These are phyloP conservation scores for Thereva nobilitata DNA, from an alignment of 2,888 invertebrate genomes.

Conservation along the genomic window DNA sequence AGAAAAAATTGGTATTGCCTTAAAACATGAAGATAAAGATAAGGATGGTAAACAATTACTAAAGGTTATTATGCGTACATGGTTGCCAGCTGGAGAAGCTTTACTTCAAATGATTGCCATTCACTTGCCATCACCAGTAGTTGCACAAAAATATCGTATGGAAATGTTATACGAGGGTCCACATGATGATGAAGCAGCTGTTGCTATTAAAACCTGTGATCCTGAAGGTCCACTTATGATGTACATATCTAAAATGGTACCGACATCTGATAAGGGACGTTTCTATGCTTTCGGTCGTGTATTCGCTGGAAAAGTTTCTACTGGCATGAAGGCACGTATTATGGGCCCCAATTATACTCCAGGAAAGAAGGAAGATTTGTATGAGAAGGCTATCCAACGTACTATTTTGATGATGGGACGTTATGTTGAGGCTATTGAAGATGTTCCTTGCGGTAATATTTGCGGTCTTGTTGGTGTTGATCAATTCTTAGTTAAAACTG, in stretches of 20 bases:
- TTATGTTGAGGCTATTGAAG: slow-evolving; percentile 98
- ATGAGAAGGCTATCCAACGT: slow-evolving; percentile 98
- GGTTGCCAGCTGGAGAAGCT: slow-evolving; percentile 99
- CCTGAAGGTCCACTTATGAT: slow-evolving; percentile 98
- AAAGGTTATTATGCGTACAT: slow-evolving; percentile 98
- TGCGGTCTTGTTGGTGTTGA: slow-evolving; percentile 99
- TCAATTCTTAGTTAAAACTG: slow-evolving; percentile 99
- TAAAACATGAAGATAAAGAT: slow-evolving; percentile 94
- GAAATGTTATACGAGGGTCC: slow-evolving; percentile 99
- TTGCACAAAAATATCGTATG: slow-evolving; percentile 98
- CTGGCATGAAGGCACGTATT: slow-evolving; percentile 93
- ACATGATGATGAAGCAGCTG: slow-evolving; percentile 90
- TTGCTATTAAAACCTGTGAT: slow-evolving; percentile 92
- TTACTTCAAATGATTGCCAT: slow-evolving; percentile 99
- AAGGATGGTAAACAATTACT: slow-evolving; percentile 94
- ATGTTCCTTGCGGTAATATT: slow-evolving; percentile 99
- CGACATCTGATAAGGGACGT: slow-evolving; percentile 98
- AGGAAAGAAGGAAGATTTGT: slow-evolving; percentile 98
- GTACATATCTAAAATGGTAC: slow-evolving; percentile 99
- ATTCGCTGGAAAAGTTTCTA: slow-evolving; percentile 92
- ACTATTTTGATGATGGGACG: slow-evolving; percentile 99
- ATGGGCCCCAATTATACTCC: slow-evolving; percentile 99
- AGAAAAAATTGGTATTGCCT: slow-evolving; percentile 86
- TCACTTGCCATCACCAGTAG: slow-evolving; percentile 98
- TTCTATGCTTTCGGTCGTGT: slow-evolving; percentile 99